A percentile compares a stretch with the other conserved stretches of the same genome.
Conservation (phyloP, 2,888 invertebrate genomes). For the Zaprionus obscuricornis region DNA sequence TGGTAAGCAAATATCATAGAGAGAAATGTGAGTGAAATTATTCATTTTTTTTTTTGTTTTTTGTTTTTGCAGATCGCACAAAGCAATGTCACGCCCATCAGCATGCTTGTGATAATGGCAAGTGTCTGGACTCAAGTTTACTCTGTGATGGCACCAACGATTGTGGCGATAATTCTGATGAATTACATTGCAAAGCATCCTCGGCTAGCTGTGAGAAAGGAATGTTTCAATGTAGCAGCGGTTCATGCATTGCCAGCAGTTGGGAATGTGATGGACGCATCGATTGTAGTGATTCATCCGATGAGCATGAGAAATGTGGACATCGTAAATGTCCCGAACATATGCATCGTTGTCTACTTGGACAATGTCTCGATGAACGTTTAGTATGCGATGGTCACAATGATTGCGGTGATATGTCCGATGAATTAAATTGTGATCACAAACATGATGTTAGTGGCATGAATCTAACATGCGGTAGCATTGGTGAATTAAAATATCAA, state of each 20-base stretch:
- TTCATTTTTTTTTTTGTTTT: neutral
- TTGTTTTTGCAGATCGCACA: slow-evolving; percentile 53
- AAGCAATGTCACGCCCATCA: slow-evolving; percentile 83
- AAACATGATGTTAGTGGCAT: neutral
- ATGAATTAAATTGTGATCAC: slow-evolving; percentile 84
- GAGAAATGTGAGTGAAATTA: neutral
- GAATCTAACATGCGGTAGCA: slow-evolving; percentile 83
- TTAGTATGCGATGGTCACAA: slow-evolving; percentile 86
- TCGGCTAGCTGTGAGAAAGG: slow-evolving; percentile 81
- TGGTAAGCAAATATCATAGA: slow-evolving; percentile 57
- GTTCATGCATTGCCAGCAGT: slow-evolving; percentile 87
- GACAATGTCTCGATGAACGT: slow-evolving; percentile 85
- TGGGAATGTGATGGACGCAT: slow-evolving; percentile 89
- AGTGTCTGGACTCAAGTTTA: slow-evolving; percentile 84
- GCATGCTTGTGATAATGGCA: slow-evolving; percentile 84
- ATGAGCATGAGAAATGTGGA: slow-evolving; percentile 87
- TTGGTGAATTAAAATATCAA: slow-evolving; percentile 70
- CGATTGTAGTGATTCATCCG: slow-evolving; percentile 90
- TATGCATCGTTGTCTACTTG: slow-evolving; percentile 83
- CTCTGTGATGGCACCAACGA: slow-evolving; percentile 85
- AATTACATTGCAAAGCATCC: slow-evolving; percentile 82
- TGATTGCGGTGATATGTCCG: slow-evolving; percentile 86
- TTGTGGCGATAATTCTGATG: slow-evolving; percentile 86
- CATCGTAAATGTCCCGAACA: slow-evolving; percentile 72
- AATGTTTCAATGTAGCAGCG: slow-evolving; percentile 87